These are phyloP conservation scores for Ridgeia piscesae DNA, from an alignment of 1,140 invertebrate species.

Conservation along the genomic window DNA sequence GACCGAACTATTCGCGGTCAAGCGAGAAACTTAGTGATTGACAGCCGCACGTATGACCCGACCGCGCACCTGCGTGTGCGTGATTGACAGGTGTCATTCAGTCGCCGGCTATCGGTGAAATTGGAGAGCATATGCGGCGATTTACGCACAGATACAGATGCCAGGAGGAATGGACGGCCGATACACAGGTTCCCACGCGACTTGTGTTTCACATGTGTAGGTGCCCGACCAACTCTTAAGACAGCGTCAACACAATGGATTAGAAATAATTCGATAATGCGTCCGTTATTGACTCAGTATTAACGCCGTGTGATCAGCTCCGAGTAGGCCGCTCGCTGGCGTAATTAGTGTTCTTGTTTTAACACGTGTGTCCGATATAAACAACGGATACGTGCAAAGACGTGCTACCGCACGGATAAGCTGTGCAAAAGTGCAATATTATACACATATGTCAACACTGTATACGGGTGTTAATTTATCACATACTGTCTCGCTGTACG, in stretches of 20 bases:
- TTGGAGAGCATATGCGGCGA: not conserved
- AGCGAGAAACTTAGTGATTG: not conserved
- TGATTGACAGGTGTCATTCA: not conserved
- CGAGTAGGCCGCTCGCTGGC: not conserved
- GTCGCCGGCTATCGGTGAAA: not conserved
- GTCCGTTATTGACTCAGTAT: not conserved
- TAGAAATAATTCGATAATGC: conserved; percentile 1
- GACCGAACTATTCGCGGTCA: not conserved
- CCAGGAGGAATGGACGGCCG: too few species aligned
- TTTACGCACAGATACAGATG: not conserved
- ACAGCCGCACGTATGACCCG: not conserved
- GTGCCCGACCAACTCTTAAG: not conserved
- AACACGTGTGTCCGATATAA: not conserved
- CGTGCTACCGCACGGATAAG: not conserved
- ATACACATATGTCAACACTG: not conserved
- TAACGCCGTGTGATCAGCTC: not conserved
- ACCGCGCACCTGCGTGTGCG: not conserved
- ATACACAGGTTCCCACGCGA: not conserved
- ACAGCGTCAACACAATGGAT: not conserved
- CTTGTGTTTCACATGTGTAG: not conserved
- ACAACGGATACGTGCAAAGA: not conserved
- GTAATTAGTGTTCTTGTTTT: not conserved
- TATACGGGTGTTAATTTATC: too few species aligned
- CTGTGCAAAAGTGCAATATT: not conserved
- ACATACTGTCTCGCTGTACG: too few species aligned